Evolutionary conservation across 2,797 vertebrate species (phyloP), one percentile per base, ranked within the genome.

Genomic region (Acrocephalus scirpaceus): DNA sequence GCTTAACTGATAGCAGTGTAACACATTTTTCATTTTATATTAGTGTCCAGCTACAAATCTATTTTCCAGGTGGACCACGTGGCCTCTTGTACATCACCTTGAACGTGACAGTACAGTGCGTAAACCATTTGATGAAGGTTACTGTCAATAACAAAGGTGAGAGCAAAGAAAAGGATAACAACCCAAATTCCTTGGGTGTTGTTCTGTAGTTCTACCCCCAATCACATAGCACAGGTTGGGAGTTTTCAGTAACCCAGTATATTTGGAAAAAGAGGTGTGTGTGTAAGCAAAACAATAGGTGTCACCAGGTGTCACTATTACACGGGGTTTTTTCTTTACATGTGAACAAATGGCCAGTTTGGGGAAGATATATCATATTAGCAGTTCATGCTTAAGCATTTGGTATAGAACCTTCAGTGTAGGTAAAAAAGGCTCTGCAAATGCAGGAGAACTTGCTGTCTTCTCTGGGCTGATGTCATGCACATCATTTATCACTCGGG

Each of bases 271-370:
- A 48, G 27, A 20, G 22, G 70, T 1, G 15, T 20, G 23, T 9
- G 42, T 40, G 11, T 88, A 74, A 95, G 73, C 56, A 78, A 80
- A 96, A 60, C 81, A 86, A 50, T 57, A 86, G 80, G 67, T 88
- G 93, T 95, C 96, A 95, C 96, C 95, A 96, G 92, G 84, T 96
- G 95, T 96, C 94, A 96, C 94, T 96, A 69, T 95, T 94, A 95
- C 86, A 76, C 2, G 73, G 13, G 13, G 5, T 60, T 87, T 85
- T 92, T 95, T 61, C 61, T 48, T 50, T 89, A 18, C 8, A 27
- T 72, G 86, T 61, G 93, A 95, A 84, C 91, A 89, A 94, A 89
- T 54, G 44, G 34, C 65, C 75, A 58, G 69, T 74, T 91, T 91
- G 86, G n/a, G 69, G 71, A 86, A 75, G 81, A 61, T 50, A 23